phyloP scores from a whole-genome alignment of 1,140 invertebrate genomes.

The Babylonia areolata region DNA sequence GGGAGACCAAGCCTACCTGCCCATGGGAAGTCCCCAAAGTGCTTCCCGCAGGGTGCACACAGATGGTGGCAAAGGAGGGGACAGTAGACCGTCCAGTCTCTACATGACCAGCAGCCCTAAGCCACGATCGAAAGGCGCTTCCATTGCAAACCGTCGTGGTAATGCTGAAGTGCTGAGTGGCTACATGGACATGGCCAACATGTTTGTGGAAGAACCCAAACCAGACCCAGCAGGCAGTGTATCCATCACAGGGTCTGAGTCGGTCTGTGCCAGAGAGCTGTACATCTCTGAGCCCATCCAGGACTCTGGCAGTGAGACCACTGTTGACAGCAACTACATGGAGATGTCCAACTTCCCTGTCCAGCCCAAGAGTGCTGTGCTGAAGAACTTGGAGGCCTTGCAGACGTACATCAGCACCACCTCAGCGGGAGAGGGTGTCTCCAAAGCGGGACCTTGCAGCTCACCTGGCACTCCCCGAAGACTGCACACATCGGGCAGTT shows the following conservation, averaged over 20 bases:
- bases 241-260: not conserved
- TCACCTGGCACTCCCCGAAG: not conserved
- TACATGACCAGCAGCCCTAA: constrained; percentile 50
- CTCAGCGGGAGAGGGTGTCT: constrained; percentile 10
- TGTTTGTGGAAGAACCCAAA: constrained; percentile 47
- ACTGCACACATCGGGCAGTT: not conserved
- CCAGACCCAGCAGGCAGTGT: not conserved
- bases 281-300: constrained; percentile 41
- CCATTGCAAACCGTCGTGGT: not conserved
- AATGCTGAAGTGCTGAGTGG: constrained; percentile 45
- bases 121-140: constrained; percentile 10
- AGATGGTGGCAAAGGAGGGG: not conserved
- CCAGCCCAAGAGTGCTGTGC: constrained; percentile 38
- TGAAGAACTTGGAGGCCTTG: constrained; percentile 54
- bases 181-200: constrained; percentile 66
- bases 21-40: constrained; percentile 61
- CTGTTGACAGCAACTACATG: constrained; percentile 53
- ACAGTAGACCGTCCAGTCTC: constrained; percentile 34
- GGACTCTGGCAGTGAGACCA: not conserved
- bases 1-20: constrained; percentile 58
- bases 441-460: not conserved
- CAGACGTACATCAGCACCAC: constrained; percentile 51
- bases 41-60: not conserved
- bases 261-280: constrained; percentile 26
- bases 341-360: constrained; percentile 47